These are phyloP conservation scores for Anoplopoma fimbria DNA, from an alignment of 2,113 vertebrate genomes.

Conservation along the genomic window DNA sequence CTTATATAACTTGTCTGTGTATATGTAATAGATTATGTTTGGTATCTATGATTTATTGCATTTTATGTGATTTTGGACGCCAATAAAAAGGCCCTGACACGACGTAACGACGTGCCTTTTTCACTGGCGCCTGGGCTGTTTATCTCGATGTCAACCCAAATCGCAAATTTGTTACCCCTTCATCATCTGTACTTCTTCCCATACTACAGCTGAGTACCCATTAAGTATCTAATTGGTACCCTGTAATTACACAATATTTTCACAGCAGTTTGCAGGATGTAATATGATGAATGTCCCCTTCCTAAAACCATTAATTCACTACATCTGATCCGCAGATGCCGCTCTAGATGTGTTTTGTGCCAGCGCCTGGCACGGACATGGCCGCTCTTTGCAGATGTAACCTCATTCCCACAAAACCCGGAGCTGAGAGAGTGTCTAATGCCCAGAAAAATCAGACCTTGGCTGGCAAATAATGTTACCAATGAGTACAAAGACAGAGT, in stretches of 20 bases:
- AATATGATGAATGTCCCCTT: neutral
- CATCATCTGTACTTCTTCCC: neutral
- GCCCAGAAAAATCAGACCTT: slow-evolving; percentile 63
- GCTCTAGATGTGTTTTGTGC: slow-evolving; percentile 8
- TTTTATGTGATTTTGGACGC: neutral
- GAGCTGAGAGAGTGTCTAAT: slow-evolving; percentile 23
- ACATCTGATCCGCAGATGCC: neutral
- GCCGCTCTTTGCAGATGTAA: slow-evolving; percentile 20
- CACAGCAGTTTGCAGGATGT: neutral
- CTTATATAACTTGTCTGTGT: neutral
- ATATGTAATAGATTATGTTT: neutral
- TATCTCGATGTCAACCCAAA: neutral
- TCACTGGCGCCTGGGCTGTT: neutral
- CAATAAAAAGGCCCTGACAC: neutral
- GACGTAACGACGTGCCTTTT: neutral
- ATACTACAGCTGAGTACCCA: neutral
- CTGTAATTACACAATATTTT: neutral
- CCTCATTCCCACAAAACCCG: slow-evolving; percentile 39
- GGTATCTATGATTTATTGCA: neutral
- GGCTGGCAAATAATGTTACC: slow-evolving; percentile 58
- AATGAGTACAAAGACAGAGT: slow-evolving; percentile 49
- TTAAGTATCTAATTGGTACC: neutral
- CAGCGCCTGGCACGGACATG: slow-evolving; percentile 8
- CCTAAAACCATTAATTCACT: neutral
- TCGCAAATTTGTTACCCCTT: neutral